Conservation (phyloP, 2,113 vertebrate genomes). For the Lanius collurio region DNA sequence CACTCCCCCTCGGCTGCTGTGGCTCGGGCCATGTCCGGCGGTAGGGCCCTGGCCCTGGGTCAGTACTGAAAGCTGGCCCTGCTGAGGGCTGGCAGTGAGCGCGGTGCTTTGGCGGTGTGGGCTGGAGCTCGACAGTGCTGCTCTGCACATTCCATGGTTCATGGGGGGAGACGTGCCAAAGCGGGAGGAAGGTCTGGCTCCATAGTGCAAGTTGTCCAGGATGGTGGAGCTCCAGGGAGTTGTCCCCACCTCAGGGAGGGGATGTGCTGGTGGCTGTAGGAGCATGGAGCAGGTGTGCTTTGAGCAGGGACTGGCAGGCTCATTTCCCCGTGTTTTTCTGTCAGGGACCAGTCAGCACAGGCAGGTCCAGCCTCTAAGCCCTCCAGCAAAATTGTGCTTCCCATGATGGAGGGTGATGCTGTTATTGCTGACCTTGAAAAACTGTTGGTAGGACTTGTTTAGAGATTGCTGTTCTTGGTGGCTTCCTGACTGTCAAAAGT, state of each 20-base stretch:
- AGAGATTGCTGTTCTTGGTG: neutral
- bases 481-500: neutral
- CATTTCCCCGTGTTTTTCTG: neutral
- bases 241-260: neutral
- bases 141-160: neutral
- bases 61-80: neutral
- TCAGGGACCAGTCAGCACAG: neutral
- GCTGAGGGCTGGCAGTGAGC: neutral
- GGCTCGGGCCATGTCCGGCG: neutral
- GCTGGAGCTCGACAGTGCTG: neutral
- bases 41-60: neutral
- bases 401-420: neutral
- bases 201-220: rapidly evolving
- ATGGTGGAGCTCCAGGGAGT: neutral
- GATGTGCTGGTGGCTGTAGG: neutral
- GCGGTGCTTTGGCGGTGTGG: neutral
- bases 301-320: neutral
- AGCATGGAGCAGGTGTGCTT: neutral
- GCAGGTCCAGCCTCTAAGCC: neutral
- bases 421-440: neutral
- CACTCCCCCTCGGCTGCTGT: conserved; percentile 24
- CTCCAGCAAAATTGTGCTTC: neutral
- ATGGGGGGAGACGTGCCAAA: neutral
- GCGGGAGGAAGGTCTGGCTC: neutral
- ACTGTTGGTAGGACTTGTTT: neutral